Conservation (phyloP, 1,140 invertebrate genomes). For the Cephus cinctus region DNA sequence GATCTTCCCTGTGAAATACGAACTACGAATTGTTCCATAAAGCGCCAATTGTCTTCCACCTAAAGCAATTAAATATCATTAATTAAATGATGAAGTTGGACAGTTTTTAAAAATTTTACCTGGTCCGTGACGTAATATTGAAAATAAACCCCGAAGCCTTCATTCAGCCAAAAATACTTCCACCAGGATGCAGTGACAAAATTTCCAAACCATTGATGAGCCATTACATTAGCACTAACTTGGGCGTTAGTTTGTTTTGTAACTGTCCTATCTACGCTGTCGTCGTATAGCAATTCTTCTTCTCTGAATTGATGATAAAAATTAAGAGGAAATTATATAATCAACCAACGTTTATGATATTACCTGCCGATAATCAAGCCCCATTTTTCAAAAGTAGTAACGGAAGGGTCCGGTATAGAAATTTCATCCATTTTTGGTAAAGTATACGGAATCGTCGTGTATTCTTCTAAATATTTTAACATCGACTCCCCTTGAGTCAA, state of each 20-base stretch:
- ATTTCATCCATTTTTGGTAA: constrained; percentile 62
- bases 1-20: too few species aligned
- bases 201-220: constrained; percentile 66
- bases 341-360: too few species aligned
- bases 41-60: too few species aligned
- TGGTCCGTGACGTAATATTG: too few species aligned
- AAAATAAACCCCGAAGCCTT: constrained; percentile 70
- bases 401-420: constrained; percentile 73
- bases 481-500: constrained; percentile 29
- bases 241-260: constrained; percentile 57
- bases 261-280: constrained; percentile 49
- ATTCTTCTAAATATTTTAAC: constrained; percentile 27
- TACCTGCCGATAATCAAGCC: constrained; percentile 64
- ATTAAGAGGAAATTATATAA: background rate
- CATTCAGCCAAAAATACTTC: constrained; percentile 69
- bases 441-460: constrained; percentile 20
- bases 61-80: too few species aligned
- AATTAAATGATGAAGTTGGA: too few species aligned
- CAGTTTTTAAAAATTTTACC: too few species aligned
- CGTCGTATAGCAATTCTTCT: constrained; percentile 59
- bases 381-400: constrained; percentile 88
- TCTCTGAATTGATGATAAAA: constrained; percentile 57
- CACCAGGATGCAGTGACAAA: constrained; percentile 65
- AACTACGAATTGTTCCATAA: too few species aligned
- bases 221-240: constrained; percentile 65